Base-by-base conservation (phyloP, 2,113 vertebrate species). In the Andinoacara biseriatus region DNA sequence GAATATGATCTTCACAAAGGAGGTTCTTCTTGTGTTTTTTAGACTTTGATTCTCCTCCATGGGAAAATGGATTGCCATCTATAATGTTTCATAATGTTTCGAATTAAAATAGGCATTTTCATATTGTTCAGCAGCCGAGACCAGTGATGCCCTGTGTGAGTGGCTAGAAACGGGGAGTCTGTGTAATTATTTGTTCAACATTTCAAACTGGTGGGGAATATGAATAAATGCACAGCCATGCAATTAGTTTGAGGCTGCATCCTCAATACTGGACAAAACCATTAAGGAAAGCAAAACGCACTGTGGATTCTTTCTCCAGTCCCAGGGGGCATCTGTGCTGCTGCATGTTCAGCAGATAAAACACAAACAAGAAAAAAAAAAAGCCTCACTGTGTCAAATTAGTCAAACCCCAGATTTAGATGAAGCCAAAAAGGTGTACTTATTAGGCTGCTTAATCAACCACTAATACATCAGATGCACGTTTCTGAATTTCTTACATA, bases 321-420 rank as follows among this genome's bases (percentile, higher is more conserved):
- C 89, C 80, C 90, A 61, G 14, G 22, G 63, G 81, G 85, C 26
- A 65, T 86, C 59, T 61, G 69, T 80, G 26, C 52, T 46, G 81
- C 86, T 90, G 82, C 89, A 91, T 58, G 69, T 85, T 90, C 81
- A 89, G 87, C 88, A 82, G 69, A 90, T 84, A 38, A 76, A 76
- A 86, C 35, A 90, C 60, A 87, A 81, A 58, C 49, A 54, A 79
- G 33, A 11, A 22, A 65, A 43, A 5, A 56, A 78, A 49, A 59
- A 35, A 17, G 18, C 40, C 46, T 14, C 17, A 74, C 54, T 31
- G n/a, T 33, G 52, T 81, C 79, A 69, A 4, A 14, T 54, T 33
- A 81, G 3, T 46, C 49, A 60, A 56, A 60, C 52, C 43, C 58
- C 22, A 61, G 43, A 80, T 76, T 26, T 62, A 63, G 11, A 65